A percentile compares a stretch with the other conserved stretches of the same genome.
phyloP scores from a whole-genome alignment of 2,888 invertebrate genomes.

The Epinotia demarniana region DNA sequence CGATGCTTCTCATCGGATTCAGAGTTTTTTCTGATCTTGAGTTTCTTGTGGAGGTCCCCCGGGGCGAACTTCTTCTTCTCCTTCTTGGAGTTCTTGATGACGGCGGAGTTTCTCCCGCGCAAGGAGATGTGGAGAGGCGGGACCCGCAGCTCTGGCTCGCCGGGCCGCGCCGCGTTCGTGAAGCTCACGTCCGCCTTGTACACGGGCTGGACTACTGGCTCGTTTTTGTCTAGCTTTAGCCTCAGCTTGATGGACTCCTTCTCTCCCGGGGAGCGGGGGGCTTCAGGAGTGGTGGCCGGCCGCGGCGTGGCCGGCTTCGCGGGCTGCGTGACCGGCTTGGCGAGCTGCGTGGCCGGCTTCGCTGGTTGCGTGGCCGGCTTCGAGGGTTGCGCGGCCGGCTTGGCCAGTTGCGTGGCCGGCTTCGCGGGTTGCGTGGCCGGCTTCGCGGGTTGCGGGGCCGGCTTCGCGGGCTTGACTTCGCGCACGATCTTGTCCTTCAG shows the following conservation, averaged over 20 bases:
- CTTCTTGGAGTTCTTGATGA: slow-evolving; percentile 91
- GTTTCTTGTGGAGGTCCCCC: slow-evolving; percentile 82
- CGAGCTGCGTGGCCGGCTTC: no score
- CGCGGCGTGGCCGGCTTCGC: slow-evolving; percentile 68
- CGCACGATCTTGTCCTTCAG: slow-evolving; percentile 75
- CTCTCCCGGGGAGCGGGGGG: slow-evolving; percentile 73
- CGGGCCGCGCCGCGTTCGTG: slow-evolving; percentile 83
- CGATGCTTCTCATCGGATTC: slow-evolving; percentile 74
- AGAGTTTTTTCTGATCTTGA: slow-evolving; percentile 77
- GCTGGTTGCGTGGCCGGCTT: no score
- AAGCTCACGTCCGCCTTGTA: slow-evolving; percentile 93
- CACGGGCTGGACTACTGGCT: slow-evolving; percentile 90
- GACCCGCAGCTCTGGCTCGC: slow-evolving; percentile 90
- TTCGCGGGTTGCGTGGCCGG: slow-evolving; percentile 47
- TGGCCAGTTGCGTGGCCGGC: no score
- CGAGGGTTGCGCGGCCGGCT: no score
- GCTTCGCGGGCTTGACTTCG: slow-evolving; percentile 73
- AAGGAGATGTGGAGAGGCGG: slow-evolving; percentile 95
- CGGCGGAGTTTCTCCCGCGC: slow-evolving; percentile 92
- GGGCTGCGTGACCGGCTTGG: slow-evolving; percentile 50
- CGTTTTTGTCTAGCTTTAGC: slow-evolving; percentile 92
- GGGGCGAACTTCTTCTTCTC: slow-evolving; percentile 84
- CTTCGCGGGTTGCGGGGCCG: slow-evolving; percentile 57
- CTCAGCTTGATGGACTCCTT: slow-evolving; percentile 92
- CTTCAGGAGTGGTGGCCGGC: slow-evolving; percentile 57